Percentiles rank a stretch among this genome's conserved stretches.
Evolutionary conservation across 2,888 invertebrate genomes (phyloP).

Genomic region (Blastobasis lacticolella): DNA sequence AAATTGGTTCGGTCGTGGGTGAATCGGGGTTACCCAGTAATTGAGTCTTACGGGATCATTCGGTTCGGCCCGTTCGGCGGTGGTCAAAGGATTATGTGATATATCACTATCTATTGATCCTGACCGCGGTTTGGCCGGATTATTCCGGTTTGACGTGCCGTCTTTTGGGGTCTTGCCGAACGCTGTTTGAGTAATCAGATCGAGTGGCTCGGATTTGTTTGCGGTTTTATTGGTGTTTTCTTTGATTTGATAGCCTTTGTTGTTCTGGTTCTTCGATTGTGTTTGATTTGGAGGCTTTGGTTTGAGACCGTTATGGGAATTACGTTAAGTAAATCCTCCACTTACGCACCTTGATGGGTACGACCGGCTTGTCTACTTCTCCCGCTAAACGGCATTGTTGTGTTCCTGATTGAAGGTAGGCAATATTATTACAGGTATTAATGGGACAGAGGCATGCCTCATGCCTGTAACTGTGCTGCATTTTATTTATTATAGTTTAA

Average conservation of each 20-base stretch:
- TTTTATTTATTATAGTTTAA: too few relatives aligned
- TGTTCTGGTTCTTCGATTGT: neutral
- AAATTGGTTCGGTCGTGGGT: constrained; percentile 71
- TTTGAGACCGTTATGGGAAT: too few relatives aligned
- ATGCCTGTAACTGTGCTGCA: too few relatives aligned
- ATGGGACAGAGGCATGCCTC: too few relatives aligned
- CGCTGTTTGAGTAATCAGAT: too few relatives aligned
- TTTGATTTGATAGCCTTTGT: neutral
- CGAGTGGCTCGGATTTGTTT: neutral
- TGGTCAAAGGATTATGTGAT: constrained; percentile 66
- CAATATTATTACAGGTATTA: too few relatives aligned
- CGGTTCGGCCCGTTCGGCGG: constrained; percentile 28
- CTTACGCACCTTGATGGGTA: too few relatives aligned
- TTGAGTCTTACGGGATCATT: constrained; percentile 72
- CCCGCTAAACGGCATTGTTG: too few relatives aligned
- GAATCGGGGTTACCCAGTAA: constrained; percentile 70
- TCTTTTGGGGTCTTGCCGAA: too few relatives aligned
- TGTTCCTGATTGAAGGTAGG: too few relatives aligned
- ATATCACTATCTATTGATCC: constrained; percentile 62
- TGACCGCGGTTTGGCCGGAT: constrained; percentile 25
- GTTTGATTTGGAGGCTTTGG: neutral
- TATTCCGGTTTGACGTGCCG: constrained; percentile 4
- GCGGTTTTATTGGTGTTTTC: neutral
- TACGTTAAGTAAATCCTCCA: too few relatives aligned
- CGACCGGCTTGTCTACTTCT: too few relatives aligned